Conservation (phyloP, 1,140 invertebrate genomes). For the Riptortus pedestris region DNA sequence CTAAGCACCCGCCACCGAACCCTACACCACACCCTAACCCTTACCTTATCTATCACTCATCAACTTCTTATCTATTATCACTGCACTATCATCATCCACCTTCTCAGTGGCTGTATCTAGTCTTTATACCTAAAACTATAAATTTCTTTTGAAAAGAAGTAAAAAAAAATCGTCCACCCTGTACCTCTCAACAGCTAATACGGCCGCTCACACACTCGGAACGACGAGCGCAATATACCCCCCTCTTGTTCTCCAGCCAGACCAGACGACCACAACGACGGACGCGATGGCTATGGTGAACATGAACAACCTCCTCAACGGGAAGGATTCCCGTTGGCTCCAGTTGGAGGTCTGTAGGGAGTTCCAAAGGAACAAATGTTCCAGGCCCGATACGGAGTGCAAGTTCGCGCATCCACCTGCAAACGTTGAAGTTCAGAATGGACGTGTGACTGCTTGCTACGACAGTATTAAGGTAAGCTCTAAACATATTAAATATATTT, state of each 20-base stretch:
- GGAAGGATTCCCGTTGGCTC: conserved; percentile 98
- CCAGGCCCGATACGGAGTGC: conserved; percentile 95
- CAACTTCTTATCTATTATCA: too few relatives aligned
- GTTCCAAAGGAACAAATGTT: conserved; percentile 99
- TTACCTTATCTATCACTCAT: neutral
- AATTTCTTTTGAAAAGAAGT: too few relatives aligned
- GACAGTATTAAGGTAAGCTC: conserved; percentile 99
- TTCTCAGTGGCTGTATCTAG: too few relatives aligned
- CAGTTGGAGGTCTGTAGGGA: conserved; percentile 99
- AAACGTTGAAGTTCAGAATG: conserved; percentile 99
- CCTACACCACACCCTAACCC: conserved; percentile 1
- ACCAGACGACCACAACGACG: neutral
- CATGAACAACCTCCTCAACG: conserved; percentile 92
- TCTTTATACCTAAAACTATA: too few relatives aligned
- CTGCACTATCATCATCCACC: too few relatives aligned
- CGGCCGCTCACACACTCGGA: neutral
- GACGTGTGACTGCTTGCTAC: conserved; percentile 98
- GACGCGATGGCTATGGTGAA: conserved; percentile 79
- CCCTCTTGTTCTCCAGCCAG: neutral
- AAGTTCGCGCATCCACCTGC: conserved; percentile 99
- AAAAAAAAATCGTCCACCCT: neutral
- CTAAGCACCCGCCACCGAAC: neutral
- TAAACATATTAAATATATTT: too few relatives aligned
- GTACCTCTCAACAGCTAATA: neutral
- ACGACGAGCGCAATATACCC: neutral